Evolutionary conservation across 1,140 invertebrate genomes (phyloP).

Genomic region (Zaprionus gabonicus): DNA sequence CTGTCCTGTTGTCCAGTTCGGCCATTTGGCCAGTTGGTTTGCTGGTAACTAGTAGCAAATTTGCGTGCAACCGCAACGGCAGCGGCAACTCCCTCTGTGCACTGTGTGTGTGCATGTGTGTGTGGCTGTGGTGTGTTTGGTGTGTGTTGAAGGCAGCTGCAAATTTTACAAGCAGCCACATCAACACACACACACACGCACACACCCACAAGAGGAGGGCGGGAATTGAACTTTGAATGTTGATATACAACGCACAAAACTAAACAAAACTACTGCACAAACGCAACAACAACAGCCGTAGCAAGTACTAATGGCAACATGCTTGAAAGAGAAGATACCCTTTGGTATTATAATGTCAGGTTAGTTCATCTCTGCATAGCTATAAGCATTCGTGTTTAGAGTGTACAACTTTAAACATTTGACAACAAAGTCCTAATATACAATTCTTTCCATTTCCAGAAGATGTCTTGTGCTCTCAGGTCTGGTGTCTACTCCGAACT

Average conservation of each 20-base stretch:
- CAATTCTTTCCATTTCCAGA: no score
- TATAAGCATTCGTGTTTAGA: no score
- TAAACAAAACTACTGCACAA: conserved; percentile 29
- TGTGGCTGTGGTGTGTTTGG: conserved; percentile 1
- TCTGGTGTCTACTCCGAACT: no score
- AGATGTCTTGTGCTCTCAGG: no score
- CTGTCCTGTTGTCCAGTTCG: background rate
- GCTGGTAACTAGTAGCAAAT: conserved; percentile 41
- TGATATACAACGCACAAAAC: conserved; percentile 12
- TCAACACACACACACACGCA: background rate
- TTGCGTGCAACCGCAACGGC: conserved; percentile 51
- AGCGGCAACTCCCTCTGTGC: conserved; percentile 14
- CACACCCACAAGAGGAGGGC: background rate
- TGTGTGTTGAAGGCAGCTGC: conserved; percentile 37
- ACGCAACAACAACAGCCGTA: conserved; percentile 8
- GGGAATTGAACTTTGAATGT: conserved; percentile 31
- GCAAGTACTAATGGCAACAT: background rate
- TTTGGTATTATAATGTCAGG: no score
- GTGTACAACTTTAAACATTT: no score
- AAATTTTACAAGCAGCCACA: conserved; percentile 30
- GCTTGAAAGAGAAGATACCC: background rate
- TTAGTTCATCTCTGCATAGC: no score
- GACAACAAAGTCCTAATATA: no score
- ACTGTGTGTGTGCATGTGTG: conserved; percentile 3
- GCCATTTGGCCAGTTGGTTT: conserved; percentile 24